phyloP scores from a whole-genome alignment of 2,113 vertebrate genomes.

The Salvator merianae region DNA sequence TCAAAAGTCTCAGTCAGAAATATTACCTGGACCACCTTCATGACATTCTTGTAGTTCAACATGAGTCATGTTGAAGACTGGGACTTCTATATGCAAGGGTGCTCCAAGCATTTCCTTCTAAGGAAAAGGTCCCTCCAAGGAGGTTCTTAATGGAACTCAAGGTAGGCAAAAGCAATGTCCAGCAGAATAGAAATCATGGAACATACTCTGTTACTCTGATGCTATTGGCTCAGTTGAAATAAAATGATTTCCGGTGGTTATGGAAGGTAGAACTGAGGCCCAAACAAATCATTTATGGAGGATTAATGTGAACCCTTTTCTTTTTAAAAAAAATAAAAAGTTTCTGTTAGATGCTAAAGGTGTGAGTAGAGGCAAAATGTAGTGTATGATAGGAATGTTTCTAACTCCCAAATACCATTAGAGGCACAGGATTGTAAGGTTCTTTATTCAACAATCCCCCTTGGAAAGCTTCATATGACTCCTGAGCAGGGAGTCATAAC shows the following conservation, averaged over 20 bases:
- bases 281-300: not conserved
- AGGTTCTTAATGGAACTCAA: not conserved
- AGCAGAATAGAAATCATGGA: not conserved
- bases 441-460: too few relatives aligned
- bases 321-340: not conserved
- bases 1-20: not conserved
- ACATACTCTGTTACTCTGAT: not conserved
- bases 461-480: too few relatives aligned
- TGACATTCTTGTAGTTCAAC: not conserved
- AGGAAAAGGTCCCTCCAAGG: not conserved
- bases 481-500: too few relatives aligned
- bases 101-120: not conserved
- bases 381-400: not conserved
- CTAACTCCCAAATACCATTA: too few relatives aligned
- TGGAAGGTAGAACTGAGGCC: not conserved
- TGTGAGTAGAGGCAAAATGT: not conserved
- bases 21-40: not conserved
- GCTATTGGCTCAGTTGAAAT: not conserved
- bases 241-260: not conserved
- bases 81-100: not conserved
- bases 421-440: too few relatives aligned
- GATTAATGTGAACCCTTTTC: not conserved
- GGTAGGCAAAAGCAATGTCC: not conserved
- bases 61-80: not conserved
- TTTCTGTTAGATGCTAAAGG: not conserved